Evolutionary conservation across 2,113 vertebrate species (phyloP), one percentile per base, ranked within the genome.

Genomic region (Syrrhaptes paradoxus): DNA sequence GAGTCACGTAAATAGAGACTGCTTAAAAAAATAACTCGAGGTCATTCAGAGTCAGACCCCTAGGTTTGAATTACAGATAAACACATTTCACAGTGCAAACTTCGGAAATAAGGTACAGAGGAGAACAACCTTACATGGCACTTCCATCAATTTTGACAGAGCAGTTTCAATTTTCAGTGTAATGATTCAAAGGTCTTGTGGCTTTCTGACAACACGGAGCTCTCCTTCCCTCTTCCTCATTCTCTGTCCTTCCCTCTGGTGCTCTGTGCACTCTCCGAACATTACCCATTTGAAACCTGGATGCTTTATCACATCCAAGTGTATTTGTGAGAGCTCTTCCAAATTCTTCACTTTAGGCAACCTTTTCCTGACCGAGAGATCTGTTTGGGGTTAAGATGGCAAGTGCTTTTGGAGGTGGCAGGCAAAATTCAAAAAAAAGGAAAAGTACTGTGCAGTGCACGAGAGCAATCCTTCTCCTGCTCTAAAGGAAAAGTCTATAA

Each of bases 11-110:
- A 96, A 93, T 65, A 96, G 49, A 96, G 26, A 80, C 28, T 58
- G 78, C 65, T 96, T 90, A 92, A 95, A 95, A 95, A 96, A 88
- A 93, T 89, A 91, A 94, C 68, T 93, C 2, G 18, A 95, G 84
- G 76, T 94, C 72, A 49, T 51, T 22, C 55, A 31, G 41, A 54
- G 29, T 57, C 43, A 93, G 38, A 61, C n/a, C 71, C 54, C 29
- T 54, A 83, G 71, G 61, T 95, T 62, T 92, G 84, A 91, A 81
- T 83, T 90, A 85, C 61, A 96, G 90, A 91, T 81, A 77, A 94
- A 78, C 84, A 85, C 52, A 58, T 80, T 96, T 96, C 89, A 65
- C 82, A 90, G 61, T 45, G 58, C 87, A 95, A 83, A 49, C 36
- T 74, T 92, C 81, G 62, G 71, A 90, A 84, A 58, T 54, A 77